phyloP scores from a whole-genome alignment of 2,113 vertebrate species.

The Butorides virescens region DNA sequence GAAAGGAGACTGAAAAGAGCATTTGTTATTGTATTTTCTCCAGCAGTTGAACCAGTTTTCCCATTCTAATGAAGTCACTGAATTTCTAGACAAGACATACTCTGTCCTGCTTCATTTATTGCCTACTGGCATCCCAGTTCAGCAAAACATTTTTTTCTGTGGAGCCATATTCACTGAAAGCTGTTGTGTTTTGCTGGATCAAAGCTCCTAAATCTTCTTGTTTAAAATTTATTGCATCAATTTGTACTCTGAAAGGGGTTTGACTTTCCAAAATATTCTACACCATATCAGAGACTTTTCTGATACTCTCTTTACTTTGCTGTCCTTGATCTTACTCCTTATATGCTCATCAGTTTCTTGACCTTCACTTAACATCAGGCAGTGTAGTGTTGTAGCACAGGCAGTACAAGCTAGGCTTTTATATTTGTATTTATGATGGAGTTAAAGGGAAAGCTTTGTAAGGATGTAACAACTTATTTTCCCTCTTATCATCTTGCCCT shows the following conservation, averaged over 20 bases:
- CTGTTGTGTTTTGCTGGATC: not conserved
- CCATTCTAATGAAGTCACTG: not conserved
- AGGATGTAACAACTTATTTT: conserved; percentile 8
- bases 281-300: not conserved
- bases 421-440: not conserved
- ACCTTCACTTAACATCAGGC: not conserved
- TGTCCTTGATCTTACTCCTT: not conserved
- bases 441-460: not conserved
- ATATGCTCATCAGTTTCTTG: not conserved
- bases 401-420: not conserved
- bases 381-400: not conserved
- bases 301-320: not conserved
- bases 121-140: not conserved
- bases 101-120: not conserved
- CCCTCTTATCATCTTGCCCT: not conserved
- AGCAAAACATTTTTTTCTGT: not conserved
- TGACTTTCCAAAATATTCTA: not conserved
- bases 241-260: not conserved
- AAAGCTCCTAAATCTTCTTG: not conserved
- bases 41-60: not conserved
- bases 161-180: not conserved
- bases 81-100: not conserved
- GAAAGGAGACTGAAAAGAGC: not conserved
- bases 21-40: not conserved
- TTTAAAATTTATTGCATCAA: not conserved